These are phyloP conservation scores for Recurvirostra avosetta DNA, from an alignment of 2,113 vertebrate genomes.

Conservation along the genomic window DNA sequence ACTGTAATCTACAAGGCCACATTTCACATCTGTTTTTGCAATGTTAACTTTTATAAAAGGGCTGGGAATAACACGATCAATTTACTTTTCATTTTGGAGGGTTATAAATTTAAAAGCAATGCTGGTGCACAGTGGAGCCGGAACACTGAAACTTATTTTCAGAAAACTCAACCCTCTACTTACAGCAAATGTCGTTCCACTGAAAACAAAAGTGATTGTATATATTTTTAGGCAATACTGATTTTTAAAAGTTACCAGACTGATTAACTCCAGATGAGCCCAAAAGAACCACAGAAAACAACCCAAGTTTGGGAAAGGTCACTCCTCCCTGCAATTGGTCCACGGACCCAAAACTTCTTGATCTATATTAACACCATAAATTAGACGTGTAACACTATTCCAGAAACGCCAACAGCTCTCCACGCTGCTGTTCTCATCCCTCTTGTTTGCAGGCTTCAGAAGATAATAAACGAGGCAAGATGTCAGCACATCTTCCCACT, in stretches of 20 bases:
- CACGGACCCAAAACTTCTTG: neutral
- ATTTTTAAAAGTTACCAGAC: neutral
- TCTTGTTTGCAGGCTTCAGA: neutral
- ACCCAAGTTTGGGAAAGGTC: slow-evolving; percentile 6
- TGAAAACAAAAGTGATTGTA: neutral
- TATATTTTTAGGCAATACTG: slow-evolving; percentile 2
- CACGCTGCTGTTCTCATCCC: neutral
- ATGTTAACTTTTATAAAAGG: slow-evolving; percentile 59
- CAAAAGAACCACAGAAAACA: neutral
- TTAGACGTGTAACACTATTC: neutral
- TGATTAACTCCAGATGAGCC: slow-evolving; percentile 54
- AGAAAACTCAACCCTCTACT: slow-evolving; percentile 11
- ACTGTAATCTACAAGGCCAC: slow-evolving; percentile 44
- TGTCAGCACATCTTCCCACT: slow-evolving; percentile 1
- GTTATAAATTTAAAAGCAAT: slow-evolving; percentile 31
- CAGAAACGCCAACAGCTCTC: neutral
- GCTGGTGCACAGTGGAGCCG: neutral
- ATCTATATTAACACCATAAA: slow-evolving; percentile 1
- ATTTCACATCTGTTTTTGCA: slow-evolving; percentile 63
- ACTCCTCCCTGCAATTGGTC: neutral
- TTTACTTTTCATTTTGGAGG: slow-evolving; percentile 56
- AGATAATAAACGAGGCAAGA: neutral
- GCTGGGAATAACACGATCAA: slow-evolving; percentile 52
- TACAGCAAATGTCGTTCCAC: neutral
- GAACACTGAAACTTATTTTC: neutral